Conservation (phyloP, 2,888 invertebrate genomes). For the Drosophila neoperkinsi region DNA sequence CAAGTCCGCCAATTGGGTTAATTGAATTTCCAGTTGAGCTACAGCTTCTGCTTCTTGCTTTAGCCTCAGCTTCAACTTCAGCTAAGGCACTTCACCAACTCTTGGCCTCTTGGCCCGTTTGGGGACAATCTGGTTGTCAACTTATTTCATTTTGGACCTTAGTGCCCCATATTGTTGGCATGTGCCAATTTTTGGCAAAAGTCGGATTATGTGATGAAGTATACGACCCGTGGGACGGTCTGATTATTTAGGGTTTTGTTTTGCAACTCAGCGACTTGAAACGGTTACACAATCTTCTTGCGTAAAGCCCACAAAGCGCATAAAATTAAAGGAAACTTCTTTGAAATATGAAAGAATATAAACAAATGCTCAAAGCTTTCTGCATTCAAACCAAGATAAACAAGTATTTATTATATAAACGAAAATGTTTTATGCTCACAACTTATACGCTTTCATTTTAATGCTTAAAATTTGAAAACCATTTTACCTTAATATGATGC, state of each 20-base stretch:
- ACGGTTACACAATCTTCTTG: neutral
- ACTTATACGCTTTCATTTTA: neutral
- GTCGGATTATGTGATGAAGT: conserved; percentile 40
- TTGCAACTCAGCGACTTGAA: conserved; percentile 14
- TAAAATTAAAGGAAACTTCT: neutral
- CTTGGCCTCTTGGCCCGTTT: conserved; percentile 7
- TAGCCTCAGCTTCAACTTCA: neutral
- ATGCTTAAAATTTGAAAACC: neutral
- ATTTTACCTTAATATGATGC: neutral
- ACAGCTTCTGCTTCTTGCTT: conserved; percentile 12
- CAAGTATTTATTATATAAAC: neutral
- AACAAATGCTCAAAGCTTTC: neutral
- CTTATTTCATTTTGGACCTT: conserved; percentile 67
- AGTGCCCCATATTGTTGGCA: conserved; percentile 47
- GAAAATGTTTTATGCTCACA: neutral
- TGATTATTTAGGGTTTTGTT: conserved; percentile 39
- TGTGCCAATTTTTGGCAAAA: conserved; percentile 19
- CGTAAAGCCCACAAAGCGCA: neutral
- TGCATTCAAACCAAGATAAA: neutral
- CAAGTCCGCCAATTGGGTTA: conserved; percentile 68
- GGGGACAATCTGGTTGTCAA: conserved; percentile 61
- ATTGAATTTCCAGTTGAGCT: conserved; percentile 73
- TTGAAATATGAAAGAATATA: neutral
- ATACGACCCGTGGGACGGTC: conserved; percentile 37
- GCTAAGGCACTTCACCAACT: conserved; percentile 9